phyloP scores from a whole-genome alignment of 2,797 vertebrate genomes.

The Eutrigla gurnardus region DNA sequence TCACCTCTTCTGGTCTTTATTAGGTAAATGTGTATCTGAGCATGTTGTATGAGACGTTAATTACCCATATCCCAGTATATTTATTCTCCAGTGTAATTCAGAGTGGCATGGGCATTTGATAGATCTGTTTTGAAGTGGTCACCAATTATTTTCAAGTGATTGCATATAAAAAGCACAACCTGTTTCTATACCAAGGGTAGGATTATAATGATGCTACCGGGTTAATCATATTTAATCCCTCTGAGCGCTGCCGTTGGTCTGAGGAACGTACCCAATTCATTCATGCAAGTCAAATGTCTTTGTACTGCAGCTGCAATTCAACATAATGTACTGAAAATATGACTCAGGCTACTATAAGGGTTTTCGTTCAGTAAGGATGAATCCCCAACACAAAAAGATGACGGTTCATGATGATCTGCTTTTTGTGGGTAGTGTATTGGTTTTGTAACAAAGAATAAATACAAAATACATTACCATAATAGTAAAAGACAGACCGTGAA shows the following conservation, averaged over 20 bases:
- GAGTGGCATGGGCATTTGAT: conserved; percentile 72
- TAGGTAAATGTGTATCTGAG: conserved; percentile 66
- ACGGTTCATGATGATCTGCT: conserved; percentile 32
- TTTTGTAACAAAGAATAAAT: neutral
- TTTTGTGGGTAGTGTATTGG: too few relatives aligned
- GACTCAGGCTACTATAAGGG: conserved; percentile 2
- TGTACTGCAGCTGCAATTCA: conserved; percentile 9
- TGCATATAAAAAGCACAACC: conserved; percentile 60
- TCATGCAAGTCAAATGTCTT: conserved; percentile 33
- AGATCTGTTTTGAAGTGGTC: conserved; percentile 50
- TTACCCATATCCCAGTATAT: conserved; percentile 58
- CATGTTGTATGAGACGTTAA: conserved; percentile 71
- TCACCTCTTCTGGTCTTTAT: conserved; percentile 55
- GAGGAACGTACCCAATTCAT: conserved; percentile 15
- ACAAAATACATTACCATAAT: neutral
- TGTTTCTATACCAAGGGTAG: conserved; percentile 35
- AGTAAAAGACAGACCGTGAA: neutral
- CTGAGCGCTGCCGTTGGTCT: conserved; percentile 46
- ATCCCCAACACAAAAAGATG: conserved; percentile 13
- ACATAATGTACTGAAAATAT: neutral
- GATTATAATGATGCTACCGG: conserved; percentile 20
- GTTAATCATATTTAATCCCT: conserved; percentile 36
- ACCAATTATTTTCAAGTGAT: conserved; percentile 38
- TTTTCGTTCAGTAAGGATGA: conserved; percentile 2
- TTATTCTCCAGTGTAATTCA: conserved; percentile 66